Evolutionary conservation across 2,797 vertebrate species (phyloP).

Genomic region (Tolypeutes matacus): DNA sequence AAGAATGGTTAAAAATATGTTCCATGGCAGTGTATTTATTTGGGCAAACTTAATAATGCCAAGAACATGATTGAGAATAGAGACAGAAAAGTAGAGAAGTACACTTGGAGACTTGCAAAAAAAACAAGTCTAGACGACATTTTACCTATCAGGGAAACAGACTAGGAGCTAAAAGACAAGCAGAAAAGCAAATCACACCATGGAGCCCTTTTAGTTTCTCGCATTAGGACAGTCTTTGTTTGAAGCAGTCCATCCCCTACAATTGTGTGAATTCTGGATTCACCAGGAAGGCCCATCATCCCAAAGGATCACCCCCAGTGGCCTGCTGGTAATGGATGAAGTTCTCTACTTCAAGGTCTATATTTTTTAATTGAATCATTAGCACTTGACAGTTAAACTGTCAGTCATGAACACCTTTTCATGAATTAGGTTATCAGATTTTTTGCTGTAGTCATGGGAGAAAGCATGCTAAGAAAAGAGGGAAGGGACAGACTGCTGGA

Average conservation of each 20-base stretch:
- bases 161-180: not conserved
- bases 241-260: not conserved
- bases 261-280: not conserved
- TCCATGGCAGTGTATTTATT: not conserved
- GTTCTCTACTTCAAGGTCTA: not conserved
- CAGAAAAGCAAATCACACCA: not conserved
- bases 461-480: not conserved
- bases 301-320: not conserved
- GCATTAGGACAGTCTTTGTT: not conserved
- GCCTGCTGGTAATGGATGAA: not conserved
- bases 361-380: not conserved
- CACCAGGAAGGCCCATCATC: not conserved
- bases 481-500: not conserved
- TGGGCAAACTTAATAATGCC: not conserved
- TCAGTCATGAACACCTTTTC: not conserved
- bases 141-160: slow-evolving; percentile 16
- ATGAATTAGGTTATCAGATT: slow-evolving; percentile 19
- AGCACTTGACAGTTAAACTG: not conserved
- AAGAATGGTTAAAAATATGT: not conserved
- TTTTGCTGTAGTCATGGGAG: not conserved
- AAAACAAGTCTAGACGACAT: not conserved
- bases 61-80: slow-evolving; percentile 43
- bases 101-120: not conserved
- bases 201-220: not conserved
- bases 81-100: slow-evolving; percentile 33